phyloP scores from a whole-genome alignment of 2,113 vertebrate genomes.

The Pseudorhombus dupliciocellatus region DNA sequence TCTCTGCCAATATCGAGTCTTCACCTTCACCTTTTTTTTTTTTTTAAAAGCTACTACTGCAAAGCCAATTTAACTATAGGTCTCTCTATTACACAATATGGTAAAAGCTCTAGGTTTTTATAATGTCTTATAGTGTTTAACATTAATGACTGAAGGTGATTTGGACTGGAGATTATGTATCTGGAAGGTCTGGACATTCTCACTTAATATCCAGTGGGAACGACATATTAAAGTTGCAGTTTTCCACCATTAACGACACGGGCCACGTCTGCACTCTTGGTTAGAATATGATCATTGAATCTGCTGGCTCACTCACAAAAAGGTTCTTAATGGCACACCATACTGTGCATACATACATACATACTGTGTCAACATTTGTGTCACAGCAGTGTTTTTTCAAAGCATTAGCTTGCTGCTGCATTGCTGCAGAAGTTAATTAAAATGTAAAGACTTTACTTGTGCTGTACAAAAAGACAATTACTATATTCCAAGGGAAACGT shows the following conservation, averaged over 20 bases:
- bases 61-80: background rate
- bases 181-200: too few species aligned
- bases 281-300: conserved; percentile 18
- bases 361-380: background rate
- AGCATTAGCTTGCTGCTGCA: background rate
- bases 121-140: background rate
- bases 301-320: background rate
- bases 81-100: conserved; percentile 6
- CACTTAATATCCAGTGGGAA: too few species aligned
- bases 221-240: too few species aligned
- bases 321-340: background rate
- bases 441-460: background rate
- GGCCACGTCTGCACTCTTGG: background rate
- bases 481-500: background rate
- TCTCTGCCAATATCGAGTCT: background rate
- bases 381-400: background rate
- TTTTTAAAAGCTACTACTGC: background rate
- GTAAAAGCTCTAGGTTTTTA: background rate
- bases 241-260: too few species aligned
- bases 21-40: background rate
- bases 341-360: too few species aligned
- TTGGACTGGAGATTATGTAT: too few species aligned
- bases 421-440: background rate
- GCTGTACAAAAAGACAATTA: background rate
- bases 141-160: too few species aligned